Base-by-base conservation (phyloP, 2,113 vertebrate species). In the Gobio gobio region DNA sequence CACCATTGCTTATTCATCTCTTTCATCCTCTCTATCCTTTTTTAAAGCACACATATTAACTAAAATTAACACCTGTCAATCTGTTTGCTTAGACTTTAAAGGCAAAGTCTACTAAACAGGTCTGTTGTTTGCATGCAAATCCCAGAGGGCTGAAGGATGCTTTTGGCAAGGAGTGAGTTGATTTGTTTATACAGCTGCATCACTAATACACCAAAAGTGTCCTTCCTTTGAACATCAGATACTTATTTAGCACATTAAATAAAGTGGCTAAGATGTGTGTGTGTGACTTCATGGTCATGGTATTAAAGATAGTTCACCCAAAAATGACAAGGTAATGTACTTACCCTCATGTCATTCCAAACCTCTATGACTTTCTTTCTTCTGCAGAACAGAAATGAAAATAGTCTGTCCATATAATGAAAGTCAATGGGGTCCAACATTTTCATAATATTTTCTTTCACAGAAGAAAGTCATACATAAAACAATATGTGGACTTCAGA, bases 31-130 rank as follows among this genome's bases (percentile, higher is more conserved):
- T 47, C 86, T 70, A 18, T 40, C 0, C 16, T 68, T 45, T 56
- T 82, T 63, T 3, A 70, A 26, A 26, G 66, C 66, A 64, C 78
- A 83, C 56, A 56, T 78, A 33, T 26, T 64, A 82, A 54, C 78
- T 29, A 80, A 79, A 76, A 72, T 63, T 24, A 84, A 63, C 54
- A 78, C 64, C 72, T 83, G 80, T 58, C 81, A 20, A 36, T 80
- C n/a, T 83, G 78, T 84, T 70, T 61, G 78, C 66, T 83, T 43
- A 33, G 54, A 59, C 73, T 87, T 26, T 51, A 70, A 45, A 83
- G 4, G 16, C 75, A 63, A 85, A 29, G 54, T 86, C 79, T 85
- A n/a, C 45, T 66, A 83, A 86, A 36, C 47, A 84, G 81, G 61
- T 76, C 8, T 9, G 36, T 64, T 83, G 72, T 86, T 72, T 59